Percentiles rank a stretch among this genome's conserved stretches.
Conservation (phyloP, 1,140 invertebrate species). For the Colletes gigas region DNA sequence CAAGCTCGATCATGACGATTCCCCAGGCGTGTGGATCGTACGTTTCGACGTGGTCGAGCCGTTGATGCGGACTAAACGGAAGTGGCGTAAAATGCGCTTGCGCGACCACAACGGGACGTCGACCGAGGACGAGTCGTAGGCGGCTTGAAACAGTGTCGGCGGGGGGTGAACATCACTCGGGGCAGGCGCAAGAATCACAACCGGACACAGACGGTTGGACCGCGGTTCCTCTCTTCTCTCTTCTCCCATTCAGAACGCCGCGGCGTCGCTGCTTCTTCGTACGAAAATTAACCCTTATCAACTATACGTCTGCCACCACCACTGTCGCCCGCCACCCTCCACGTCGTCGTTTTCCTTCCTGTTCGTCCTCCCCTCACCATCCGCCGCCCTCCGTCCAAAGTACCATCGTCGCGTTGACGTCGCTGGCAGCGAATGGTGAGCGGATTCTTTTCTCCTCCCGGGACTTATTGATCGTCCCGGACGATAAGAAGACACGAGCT, state of each 20-base stretch:
- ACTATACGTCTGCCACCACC: constrained; percentile 69
- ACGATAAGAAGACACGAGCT: constrained; percentile 79
- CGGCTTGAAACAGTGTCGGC: constrained; percentile 36
- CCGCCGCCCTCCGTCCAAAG: constrained; percentile 31
- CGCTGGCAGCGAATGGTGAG: constrained; percentile 71
- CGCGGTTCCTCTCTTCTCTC: constrained; percentile 54
- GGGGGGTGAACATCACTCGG: constrained; percentile 62
- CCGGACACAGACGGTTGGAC: constrained; percentile 73
- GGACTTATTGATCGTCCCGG: constrained; percentile 79
- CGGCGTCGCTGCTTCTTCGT: constrained; percentile 61
- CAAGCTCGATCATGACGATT: constrained; percentile 38
- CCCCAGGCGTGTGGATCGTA: constrained; percentile 17
- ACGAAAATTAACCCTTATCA: constrained; percentile 82
- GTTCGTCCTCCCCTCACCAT: constrained; percentile 23
- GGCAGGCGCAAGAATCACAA: constrained; percentile 76
- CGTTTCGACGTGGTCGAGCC: constrained; percentile 58
- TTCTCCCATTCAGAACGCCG: constrained; percentile 19
- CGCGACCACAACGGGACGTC: constrained; percentile 52
- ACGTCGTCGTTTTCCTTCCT: constrained; percentile 39
- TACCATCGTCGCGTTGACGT: constrained; percentile 61
- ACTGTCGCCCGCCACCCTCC: constrained; percentile 27
- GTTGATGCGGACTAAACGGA: constrained; percentile 62
- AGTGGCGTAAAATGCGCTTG: constrained; percentile 57
- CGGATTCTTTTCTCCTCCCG: constrained; percentile 80
- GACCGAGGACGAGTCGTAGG: constrained; percentile 43